These are phyloP conservation scores for Psophia crepitans DNA, from an alignment of 2,113 vertebrate genomes.

Conservation along the genomic window DNA sequence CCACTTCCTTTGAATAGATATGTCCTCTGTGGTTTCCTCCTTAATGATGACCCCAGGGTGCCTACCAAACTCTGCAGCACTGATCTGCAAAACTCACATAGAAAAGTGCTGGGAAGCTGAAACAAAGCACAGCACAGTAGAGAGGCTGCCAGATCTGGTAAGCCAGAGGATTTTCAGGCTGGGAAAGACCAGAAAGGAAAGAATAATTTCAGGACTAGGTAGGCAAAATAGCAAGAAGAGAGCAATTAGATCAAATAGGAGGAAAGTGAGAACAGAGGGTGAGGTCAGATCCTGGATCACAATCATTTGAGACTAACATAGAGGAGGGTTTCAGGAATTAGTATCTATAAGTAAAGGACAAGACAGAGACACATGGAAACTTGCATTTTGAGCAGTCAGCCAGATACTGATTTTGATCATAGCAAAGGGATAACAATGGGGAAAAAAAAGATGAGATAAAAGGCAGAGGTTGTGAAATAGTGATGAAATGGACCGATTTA, in stretches of 20 bases:
- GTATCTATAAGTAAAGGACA: not conserved
- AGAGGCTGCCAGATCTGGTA: not conserved
- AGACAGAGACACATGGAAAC: not conserved
- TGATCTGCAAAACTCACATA: not conserved
- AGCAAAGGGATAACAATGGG: not conserved
- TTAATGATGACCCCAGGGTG: not conserved
- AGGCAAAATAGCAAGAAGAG: not conserved
- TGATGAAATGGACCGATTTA: not conserved
- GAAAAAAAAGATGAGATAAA: too few species aligned
- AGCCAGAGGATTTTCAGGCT: not conserved
- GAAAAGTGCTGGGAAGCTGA: not conserved
- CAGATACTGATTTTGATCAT: not conserved
- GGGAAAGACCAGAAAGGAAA: not conserved
- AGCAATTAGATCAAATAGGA: not conserved
- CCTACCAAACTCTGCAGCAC: not conserved
- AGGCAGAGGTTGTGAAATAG: not conserved
- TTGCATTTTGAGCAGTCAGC: not conserved
- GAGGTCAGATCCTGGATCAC: not conserved
- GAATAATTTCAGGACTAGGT: not conserved
- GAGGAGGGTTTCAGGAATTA: not conserved
- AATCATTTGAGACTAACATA: not conserved
- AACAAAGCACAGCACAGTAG: not conserved
- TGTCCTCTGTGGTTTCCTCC: not conserved
- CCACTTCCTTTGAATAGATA: not conserved
- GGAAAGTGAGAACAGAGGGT: not conserved